Percentiles rank a stretch among this genome's conserved stretches.
Conservation (phyloP, 2,888 invertebrate species). For the Drosophila austrosaltans region DNA sequence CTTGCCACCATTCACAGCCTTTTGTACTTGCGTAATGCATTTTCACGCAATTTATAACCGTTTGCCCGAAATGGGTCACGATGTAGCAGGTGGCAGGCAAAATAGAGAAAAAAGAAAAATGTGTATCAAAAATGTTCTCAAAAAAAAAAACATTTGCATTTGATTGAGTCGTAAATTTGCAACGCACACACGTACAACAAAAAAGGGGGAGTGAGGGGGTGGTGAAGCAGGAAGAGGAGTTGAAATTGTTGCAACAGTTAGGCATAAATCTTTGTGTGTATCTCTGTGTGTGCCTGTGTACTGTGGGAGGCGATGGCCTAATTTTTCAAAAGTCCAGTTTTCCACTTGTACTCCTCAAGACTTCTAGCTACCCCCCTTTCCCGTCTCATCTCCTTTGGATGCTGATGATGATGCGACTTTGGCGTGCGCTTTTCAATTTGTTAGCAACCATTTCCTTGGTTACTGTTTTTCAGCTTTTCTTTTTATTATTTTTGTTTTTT, state of each 20-base stretch:
- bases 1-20: conserved; percentile 74
- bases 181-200: conserved; percentile 53
- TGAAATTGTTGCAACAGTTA: conserved; percentile 37
- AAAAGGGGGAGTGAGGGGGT: conserved; percentile 1
- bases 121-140: conserved; percentile 46
- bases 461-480: conserved; percentile 27
- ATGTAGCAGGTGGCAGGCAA: conserved; percentile 60
- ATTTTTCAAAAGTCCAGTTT: conserved; percentile 46
- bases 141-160: conserved; percentile 59
- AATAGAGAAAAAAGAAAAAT: conserved; percentile 45
- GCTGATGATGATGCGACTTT: conserved; percentile 75
- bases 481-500: conserved; percentile 36
- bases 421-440: conserved; percentile 77
- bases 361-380: background rate
- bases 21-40: conserved; percentile 77
- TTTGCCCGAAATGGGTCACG: conserved; percentile 63
- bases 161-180: conserved; percentile 75
- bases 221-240: conserved; percentile 10
- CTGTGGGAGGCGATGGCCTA: conserved; percentile 67
- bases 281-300: background rate
- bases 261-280: conserved; percentile 62
- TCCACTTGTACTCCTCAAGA: conserved; percentile 26
- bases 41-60: conserved; percentile 76
- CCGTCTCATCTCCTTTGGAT: conserved; percentile 25
- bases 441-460: conserved; percentile 62